These are phyloP conservation scores for Microctenopoma steveboyesi DNA, from an alignment of 2,797 vertebrate species.

Conservation along the genomic window DNA sequence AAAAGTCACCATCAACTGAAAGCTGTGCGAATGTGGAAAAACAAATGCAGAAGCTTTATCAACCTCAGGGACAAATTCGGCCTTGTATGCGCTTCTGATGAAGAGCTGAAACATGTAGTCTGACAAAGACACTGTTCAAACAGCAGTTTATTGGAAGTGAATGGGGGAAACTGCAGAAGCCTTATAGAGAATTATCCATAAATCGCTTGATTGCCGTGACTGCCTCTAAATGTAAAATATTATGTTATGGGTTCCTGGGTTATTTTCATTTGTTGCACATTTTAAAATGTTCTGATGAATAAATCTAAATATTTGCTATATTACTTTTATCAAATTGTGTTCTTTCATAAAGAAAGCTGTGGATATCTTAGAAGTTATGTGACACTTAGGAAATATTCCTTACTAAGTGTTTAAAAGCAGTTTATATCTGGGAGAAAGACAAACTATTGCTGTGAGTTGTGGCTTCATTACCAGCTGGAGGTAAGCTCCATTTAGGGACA, in stretches of 20 bases:
- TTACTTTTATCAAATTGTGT: too few species aligned
- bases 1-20: constrained; percentile 14
- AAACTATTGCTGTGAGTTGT: constrained; percentile 45
- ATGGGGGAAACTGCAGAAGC: too few species aligned
- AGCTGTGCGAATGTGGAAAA: constrained; percentile 19
- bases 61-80: constrained; percentile 30
- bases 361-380: background rate
- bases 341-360: background rate
- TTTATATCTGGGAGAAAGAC: constrained; percentile 47
- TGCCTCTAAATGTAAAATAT: too few species aligned
- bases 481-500: constrained; percentile 53
- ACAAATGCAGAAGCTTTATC: constrained; percentile 19
- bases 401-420: constrained; percentile 8
- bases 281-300: too few species aligned
- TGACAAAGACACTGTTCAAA: too few species aligned
- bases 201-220: too few species aligned
- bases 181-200: too few species aligned
- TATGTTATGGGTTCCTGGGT: too few species aligned
- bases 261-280: too few species aligned
- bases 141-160: too few species aligned
- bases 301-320: too few species aligned
- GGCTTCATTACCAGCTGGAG: constrained; percentile 63
- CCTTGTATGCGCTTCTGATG: background rate
- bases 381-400: constrained; percentile 11
- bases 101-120: too few species aligned